These are phyloP conservation scores for Drosophila melanogaster DNA, from an alignment of 1,140 invertebrate species.

Conservation along the genomic window Release_6_plus_ISO1_MT NT_033779.5:5683001-5683500, in stretches of 20 bases:
- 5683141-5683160: conserved; percentile 3
- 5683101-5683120: conserved; percentile 12
- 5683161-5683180: not conserved
- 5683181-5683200: not conserved
- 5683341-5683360: conserved; percentile 55
- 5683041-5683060: not conserved
- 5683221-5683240: conserved; percentile 50
- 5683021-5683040: not conserved
- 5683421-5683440: conserved; percentile 63
- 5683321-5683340: conserved; percentile 32
- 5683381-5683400: conserved; percentile 18
- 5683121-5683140: conserved; percentile 38
- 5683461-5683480: conserved; percentile 79
- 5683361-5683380: conserved; percentile 44
- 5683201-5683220: conserved; percentile 21
- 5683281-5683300: conserved; percentile 29
- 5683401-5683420: conserved; percentile 71
- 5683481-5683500: conserved; percentile 64
- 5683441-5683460: conserved; percentile 22
- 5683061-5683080: conserved; percentile 19
- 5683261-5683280: conserved; percentile 17
- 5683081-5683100: conserved; percentile 36
- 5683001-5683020: no score
- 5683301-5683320: conserved; percentile 1
- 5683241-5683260: conserved; percentile 32